Evolutionary conservation across 2,113 vertebrate species (phyloP).

Genomic region (Menidia beryllina): DNA sequence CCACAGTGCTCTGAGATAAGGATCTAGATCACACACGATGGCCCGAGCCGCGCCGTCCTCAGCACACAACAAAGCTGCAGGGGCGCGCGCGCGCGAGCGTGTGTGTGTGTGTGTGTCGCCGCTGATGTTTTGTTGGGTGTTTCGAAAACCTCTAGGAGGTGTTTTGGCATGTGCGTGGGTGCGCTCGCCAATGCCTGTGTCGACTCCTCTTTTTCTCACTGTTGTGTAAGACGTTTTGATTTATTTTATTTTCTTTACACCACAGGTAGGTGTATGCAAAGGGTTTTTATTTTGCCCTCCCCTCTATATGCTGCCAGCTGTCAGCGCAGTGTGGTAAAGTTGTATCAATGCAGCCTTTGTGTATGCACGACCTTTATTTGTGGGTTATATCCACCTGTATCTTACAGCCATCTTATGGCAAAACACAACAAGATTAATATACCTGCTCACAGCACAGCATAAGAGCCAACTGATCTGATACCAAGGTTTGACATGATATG

Average conservation of each 20-base stretch:
- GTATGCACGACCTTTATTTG: too few species aligned
- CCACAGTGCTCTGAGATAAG: slow-evolving; percentile 54
- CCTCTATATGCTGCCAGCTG: neutral
- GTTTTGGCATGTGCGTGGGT: slow-evolving; percentile 43
- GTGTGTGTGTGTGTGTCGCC: slow-evolving; percentile 43
- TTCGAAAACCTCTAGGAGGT: slow-evolving; percentile 25
- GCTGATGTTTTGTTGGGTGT: slow-evolving; percentile 42
- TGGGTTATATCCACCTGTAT: too few species aligned
- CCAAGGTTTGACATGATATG: too few species aligned
- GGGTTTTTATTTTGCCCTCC: neutral
- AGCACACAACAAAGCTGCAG: neutral
- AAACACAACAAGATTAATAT: too few species aligned
- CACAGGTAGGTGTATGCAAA: slow-evolving; percentile 43
- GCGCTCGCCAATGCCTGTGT: slow-evolving; percentile 44
- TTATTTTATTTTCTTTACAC: neutral
- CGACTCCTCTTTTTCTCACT: slow-evolving; percentile 13
- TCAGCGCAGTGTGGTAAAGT: neutral
- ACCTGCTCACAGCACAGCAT: too few species aligned
- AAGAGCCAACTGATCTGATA: too few species aligned
- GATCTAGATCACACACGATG: slow-evolving; percentile 33
- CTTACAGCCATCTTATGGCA: too few species aligned
- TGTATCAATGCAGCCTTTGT: neutral
- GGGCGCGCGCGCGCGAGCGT: too few species aligned
- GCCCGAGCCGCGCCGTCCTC: slow-evolving; percentile 30
- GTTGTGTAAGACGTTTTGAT: slow-evolving; percentile 52